Percentiles rank a stretch among this genome's conserved stretches.
These are phyloP conservation scores for Nomada fabriciana DNA, from an alignment of 2,888 invertebrate genomes.

Conservation along the genomic window DNA sequence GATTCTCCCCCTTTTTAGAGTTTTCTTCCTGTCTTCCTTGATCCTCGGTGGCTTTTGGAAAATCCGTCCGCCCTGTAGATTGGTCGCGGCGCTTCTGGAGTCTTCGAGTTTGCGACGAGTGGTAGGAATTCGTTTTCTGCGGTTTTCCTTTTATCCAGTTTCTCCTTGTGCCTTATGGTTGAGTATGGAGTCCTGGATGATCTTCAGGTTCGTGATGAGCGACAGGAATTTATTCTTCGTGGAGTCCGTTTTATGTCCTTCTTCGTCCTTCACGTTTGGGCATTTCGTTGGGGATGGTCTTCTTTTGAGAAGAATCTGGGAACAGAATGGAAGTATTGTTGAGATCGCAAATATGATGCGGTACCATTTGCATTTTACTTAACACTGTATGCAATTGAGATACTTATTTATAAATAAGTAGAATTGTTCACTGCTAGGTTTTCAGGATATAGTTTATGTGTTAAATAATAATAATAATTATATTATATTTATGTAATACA, in stretches of 20 bases:
- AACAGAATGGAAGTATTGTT: neutral
- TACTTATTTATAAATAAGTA: too few species aligned
- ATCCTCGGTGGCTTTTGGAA: constrained; percentile 43
- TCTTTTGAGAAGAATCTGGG: neutral
- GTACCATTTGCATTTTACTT: too few species aligned
- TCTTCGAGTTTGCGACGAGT: neutral
- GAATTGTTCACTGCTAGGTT: too few species aligned
- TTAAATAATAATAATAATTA: neutral
- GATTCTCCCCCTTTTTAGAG: constrained; percentile 55
- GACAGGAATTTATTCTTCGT: neutral
- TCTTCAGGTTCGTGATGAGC: neutral
- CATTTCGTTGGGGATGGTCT: neutral
- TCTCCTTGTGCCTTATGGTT: too few species aligned
- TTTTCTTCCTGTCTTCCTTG: constrained; percentile 47
- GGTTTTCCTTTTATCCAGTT: too few species aligned
- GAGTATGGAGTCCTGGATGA: too few species aligned
- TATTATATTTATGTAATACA: neutral
- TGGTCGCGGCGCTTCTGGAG: neutral
- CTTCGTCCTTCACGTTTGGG: neutral
- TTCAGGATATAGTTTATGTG: neutral
- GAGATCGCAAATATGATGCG: too few species aligned
- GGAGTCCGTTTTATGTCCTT: neutral
- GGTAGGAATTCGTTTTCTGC: too few species aligned
- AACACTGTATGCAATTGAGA: too few species aligned
- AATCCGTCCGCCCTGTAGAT: constrained; percentile 13